Evolutionary conservation across 2,888 invertebrate species (phyloP).

Genomic region (Rotaria magnacalcarata): DNA sequence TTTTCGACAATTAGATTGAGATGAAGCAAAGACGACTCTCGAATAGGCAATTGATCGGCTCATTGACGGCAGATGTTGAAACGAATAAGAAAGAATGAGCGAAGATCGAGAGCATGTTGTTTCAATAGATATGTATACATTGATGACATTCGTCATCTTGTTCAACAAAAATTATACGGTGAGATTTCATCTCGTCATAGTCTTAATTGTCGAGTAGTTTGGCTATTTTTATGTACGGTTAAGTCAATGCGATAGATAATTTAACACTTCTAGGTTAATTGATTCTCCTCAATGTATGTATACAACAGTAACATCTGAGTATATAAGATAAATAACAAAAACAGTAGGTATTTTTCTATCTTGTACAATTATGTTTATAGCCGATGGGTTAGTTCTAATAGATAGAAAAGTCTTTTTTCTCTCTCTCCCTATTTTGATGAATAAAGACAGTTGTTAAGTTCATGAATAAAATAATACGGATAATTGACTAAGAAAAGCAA

Average conservation of each 20-base stretch:
- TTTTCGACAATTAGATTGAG: not conserved
- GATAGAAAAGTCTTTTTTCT: not conserved
- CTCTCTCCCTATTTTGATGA: not conserved
- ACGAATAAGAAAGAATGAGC: not conserved
- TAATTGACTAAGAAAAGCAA: not conserved
- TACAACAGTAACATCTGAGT: not conserved
- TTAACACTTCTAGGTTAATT: not conserved
- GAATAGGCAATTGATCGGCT: constrained; percentile 19
- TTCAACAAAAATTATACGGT: not conserved
- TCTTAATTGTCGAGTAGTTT: not conserved
- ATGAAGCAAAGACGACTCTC: not conserved
- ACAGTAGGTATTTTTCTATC: not conserved
- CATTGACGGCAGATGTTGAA: constrained; percentile 26
- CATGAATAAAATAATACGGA: not conserved
- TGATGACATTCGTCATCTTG: constrained; percentile 2
- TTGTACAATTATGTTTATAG: constrained; percentile 4
- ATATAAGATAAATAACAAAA: not conserved
- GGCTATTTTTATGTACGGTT: not conserved
- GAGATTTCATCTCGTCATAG: not conserved
- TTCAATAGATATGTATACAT: not conserved
- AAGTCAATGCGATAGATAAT: not conserved
- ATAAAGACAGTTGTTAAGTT: not conserved
- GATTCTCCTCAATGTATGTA: not conserved
- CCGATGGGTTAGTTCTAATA: not conserved
- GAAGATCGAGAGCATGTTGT: not conserved